Evolutionary conservation across 30 jellyfish, hydroid and myxozoan species (phyloP).

Genomic region (Hydractinia symbiolongicarpus): DNA sequence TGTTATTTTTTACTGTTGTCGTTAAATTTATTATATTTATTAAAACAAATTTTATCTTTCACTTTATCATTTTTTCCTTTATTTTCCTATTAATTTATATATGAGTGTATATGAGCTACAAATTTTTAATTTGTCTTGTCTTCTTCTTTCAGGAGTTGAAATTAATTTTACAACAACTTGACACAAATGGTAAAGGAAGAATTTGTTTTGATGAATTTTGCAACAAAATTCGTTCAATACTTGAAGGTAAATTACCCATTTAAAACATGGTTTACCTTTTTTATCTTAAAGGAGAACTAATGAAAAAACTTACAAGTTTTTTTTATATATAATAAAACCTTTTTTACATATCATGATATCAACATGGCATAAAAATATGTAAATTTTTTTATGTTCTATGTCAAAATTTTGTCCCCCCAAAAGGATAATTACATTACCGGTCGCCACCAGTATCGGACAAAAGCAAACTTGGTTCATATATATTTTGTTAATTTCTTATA

Average conservation of each 20-base stretch:
- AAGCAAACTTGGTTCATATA: too few relatives aligned
- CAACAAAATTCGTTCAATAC: slow-evolving; percentile 40
- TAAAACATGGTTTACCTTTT: background rate
- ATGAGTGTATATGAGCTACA: background rate
- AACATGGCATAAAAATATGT: too few relatives aligned
- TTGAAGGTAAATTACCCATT: background rate
- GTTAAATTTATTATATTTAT: too few relatives aligned
- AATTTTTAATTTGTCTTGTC: too few relatives aligned
- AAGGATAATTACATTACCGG: too few relatives aligned
- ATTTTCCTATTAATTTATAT: background rate
- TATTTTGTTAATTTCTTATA: too few relatives aligned
- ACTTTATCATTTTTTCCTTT: background rate
- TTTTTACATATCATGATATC: background rate
- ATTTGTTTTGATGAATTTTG: slow-evolving; percentile 70
- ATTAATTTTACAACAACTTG: slow-evolving; percentile 52
- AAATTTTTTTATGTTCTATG: too few relatives aligned
- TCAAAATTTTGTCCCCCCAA: too few relatives aligned
- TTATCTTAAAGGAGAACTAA: background rate
- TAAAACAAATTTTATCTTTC: background rate
- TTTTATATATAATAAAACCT: background rate
- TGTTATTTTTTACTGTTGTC: too few relatives aligned
- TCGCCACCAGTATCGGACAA: too few relatives aligned
- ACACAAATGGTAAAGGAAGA: slow-evolving; percentile 72
- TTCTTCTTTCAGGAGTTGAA: slow-evolving; percentile 60
- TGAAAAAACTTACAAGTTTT: background rate